phyloP scores from a whole-genome alignment of 2,113 vertebrate species.

The human (Homo sapiens) region GRCh38 chr4:125687501-125688000 shows the following conservation, averaged over 20 bases:
- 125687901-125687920: neutral
- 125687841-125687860: neutral
- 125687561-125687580: neutral
- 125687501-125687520: neutral
- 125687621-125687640: neutral
- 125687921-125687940: neutral
- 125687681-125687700: neutral
- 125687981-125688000: neutral
- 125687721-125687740: neutral
- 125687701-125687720: neutral
- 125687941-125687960: neutral
- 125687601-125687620: neutral
- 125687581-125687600: neutral
- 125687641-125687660: neutral
- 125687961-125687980: neutral
- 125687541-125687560: neutral
- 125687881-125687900: neutral
- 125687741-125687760: neutral
- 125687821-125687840: neutral
- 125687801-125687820: neutral
- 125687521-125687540: neutral
- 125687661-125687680: neutral
- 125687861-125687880: neutral
- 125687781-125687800: neutral
- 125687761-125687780: neutral